phyloP scores from a whole-genome alignment of 2,888 invertebrate genomes.

The Operophtera brumata region DNA sequence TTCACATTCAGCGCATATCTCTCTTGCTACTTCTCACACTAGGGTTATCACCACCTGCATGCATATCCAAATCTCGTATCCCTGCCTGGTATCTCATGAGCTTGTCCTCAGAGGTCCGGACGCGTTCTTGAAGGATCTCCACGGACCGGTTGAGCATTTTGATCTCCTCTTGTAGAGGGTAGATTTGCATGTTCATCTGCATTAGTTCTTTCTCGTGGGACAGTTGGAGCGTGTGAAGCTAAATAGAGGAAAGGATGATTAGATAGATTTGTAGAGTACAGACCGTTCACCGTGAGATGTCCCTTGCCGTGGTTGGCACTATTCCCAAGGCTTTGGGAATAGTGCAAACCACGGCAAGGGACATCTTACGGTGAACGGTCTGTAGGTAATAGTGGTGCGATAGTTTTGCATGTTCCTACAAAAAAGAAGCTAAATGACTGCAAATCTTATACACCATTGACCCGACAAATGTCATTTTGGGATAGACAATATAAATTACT shows the following conservation, averaged over 20 bases:
- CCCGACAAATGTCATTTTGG: no score
- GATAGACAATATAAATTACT: no score
- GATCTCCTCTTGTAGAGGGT: slow-evolving; percentile 81
- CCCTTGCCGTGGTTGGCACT: no score
- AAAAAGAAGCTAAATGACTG: no score
- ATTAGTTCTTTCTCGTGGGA: slow-evolving; percentile 87
- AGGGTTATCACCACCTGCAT: slow-evolving; percentile 64
- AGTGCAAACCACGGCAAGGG: no score
- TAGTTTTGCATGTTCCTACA: slow-evolving; percentile 5
- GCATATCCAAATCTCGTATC: slow-evolving; percentile 46
- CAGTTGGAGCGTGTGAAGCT: slow-evolving; percentile 88
- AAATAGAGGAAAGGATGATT: slow-evolving; percentile 30
- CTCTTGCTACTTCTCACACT: slow-evolving; percentile 41
- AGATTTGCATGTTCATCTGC: slow-evolving; percentile 82
- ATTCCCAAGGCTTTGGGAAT: no score
- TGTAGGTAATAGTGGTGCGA: background rate
- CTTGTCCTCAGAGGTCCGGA: slow-evolving; percentile 63
- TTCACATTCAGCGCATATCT: slow-evolving; percentile 35
- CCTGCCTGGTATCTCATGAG: slow-evolving; percentile 56
- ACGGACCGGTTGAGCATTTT: slow-evolving; percentile 81
- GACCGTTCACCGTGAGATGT: no score
- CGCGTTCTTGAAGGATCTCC: slow-evolving; percentile 68
- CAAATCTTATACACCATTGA: no score
- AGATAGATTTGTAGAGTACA: background rate
- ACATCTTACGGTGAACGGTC: no score